phyloP scores from a whole-genome alignment of 2,797 vertebrate species.

The Cossypha polioptera region DNA sequence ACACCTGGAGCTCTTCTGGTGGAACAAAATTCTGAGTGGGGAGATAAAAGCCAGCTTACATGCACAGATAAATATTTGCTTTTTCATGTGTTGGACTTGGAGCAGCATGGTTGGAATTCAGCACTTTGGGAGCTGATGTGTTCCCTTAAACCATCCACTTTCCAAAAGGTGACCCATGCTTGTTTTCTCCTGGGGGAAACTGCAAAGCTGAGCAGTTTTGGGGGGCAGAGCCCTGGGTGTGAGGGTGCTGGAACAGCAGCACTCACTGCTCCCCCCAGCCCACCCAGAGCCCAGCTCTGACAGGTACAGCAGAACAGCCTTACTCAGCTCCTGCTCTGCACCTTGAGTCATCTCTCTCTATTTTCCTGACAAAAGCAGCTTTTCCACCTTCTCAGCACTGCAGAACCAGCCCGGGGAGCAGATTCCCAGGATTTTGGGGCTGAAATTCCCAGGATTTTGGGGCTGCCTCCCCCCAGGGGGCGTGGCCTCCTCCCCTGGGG shows the following conservation, averaged over 20 bases:
- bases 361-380: constrained; percentile 9
- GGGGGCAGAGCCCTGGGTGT: not conserved
- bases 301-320: not conserved
- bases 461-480: too few relatives aligned
- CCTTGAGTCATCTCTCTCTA: not conserved
- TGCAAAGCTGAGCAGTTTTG: accelerated
- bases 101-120: not conserved
- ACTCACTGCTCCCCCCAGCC: not conserved
- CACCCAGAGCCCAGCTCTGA: not conserved
- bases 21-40: not conserved
- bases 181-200: accelerated
- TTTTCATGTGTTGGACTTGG: accelerated
- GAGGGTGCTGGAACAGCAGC: not conserved
- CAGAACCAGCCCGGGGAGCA: not conserved
- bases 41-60: accelerated
- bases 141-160: accelerated
- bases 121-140: not conserved
- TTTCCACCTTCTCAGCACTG: not conserved
- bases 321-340: not conserved
- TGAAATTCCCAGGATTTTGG: too few relatives aligned
- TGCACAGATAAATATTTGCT: accelerated
- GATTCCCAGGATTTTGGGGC: not conserved
- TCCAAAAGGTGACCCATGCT: accelerated
- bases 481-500: too few relatives aligned
- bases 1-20: not conserved